These are phyloP conservation scores for Syrphus vitripennis DNA, from an alignment of 2,888 invertebrate genomes.

Conservation along the genomic window DNA sequence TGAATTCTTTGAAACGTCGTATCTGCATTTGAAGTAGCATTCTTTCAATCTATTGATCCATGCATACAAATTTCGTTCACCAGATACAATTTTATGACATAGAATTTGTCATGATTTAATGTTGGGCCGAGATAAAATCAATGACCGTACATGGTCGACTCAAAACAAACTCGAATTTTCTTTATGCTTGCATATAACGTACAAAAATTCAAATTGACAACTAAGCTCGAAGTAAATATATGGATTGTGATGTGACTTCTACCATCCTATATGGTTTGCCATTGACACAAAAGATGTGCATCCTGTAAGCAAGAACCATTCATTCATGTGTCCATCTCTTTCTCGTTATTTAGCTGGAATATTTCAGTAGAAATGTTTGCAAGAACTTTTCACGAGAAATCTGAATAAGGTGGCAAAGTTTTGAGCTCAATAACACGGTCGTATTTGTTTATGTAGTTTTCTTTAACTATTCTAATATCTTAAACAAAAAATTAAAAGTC, in stretches of 20 bases:
- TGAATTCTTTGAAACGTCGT: background rate
- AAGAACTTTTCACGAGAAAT: background rate
- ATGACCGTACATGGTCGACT: slow-evolving; percentile 58
- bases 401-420: background rate
- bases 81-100: slow-evolving; percentile 40
- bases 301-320: slow-evolving; percentile 65
- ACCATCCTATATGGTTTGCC: slow-evolving; percentile 43
- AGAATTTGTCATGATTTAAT: slow-evolving; percentile 49
- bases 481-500: no score
- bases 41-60: background rate
- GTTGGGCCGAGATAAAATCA: slow-evolving; percentile 39
- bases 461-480: no score
- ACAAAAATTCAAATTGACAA: slow-evolving; percentile 62
- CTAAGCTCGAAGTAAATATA: slow-evolving; percentile 60
- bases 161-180: background rate
- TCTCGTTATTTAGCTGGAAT: background rate
- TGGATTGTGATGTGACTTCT: slow-evolving; percentile 55
- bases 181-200: slow-evolving; percentile 45
- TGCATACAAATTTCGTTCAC: background rate
- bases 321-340: slow-evolving; percentile 64
- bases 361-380: background rate
- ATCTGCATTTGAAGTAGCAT: background rate
- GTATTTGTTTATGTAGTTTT: background rate
- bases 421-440: background rate
- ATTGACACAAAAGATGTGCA: slow-evolving; percentile 62